Conservation (phyloP, 1,140 invertebrate genomes). For the Meloidogyne exigua region DNA sequence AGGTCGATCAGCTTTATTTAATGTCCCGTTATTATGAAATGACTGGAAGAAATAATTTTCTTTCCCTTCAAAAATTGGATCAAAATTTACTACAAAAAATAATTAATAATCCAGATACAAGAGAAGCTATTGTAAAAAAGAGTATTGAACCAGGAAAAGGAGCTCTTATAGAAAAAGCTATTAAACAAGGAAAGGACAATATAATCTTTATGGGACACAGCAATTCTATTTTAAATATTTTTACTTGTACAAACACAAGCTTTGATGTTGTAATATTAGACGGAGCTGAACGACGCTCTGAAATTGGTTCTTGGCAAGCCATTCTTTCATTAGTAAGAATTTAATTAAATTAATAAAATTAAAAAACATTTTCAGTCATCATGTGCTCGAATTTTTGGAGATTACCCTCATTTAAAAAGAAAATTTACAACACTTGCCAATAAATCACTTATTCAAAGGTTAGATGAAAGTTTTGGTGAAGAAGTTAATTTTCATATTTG, state of each 20-base stretch:
- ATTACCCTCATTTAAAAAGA: neutral
- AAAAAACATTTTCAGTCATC: neutral
- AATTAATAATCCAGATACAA: neutral
- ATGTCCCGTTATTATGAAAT: neutral
- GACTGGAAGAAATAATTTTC: neutral
- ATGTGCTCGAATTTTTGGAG: neutral
- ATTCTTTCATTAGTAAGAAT: neutral
- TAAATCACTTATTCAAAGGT: neutral
- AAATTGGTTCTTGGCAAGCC: neutral
- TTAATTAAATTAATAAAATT: neutral
- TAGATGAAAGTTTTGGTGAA: conserved; percentile 4
- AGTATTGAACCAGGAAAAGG: conserved; percentile 1
- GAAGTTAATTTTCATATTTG: neutral
- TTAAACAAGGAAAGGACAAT: neutral
- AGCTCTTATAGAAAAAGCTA: neutral
- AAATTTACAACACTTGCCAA: neutral
- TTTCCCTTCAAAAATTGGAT: neutral
- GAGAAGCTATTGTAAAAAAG: neutral
- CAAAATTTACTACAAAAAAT: neutral
- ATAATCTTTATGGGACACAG: neutral
- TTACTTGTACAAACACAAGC: neutral
- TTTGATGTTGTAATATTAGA: conserved; percentile 5
- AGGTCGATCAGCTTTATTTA: neutral
- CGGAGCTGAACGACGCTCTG: neutral
- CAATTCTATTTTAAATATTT: conserved; percentile 1